These are phyloP conservation scores for Cepaea nemoralis DNA, from an alignment of 1,140 invertebrate genomes.

Conservation along the genomic window DNA sequence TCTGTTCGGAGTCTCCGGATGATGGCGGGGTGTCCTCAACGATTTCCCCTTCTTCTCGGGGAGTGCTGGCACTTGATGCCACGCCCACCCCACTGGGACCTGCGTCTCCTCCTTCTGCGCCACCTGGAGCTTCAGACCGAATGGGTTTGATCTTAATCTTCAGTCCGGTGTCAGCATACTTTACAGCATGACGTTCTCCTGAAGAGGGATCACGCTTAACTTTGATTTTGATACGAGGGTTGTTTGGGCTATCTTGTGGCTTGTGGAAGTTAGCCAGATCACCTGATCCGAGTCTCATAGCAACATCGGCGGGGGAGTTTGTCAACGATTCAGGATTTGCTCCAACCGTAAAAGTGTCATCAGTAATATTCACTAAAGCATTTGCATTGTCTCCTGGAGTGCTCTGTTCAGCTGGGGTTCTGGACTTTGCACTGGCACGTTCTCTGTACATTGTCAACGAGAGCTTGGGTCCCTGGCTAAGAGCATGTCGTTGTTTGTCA, in stretches of 20 bases:
- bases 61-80: slow-evolving; percentile 22
- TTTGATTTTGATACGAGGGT: slow-evolving; percentile 33
- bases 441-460: slow-evolving; percentile 33
- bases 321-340: background rate
- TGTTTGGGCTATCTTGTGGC: slow-evolving; percentile 32
- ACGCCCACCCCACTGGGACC: background rate
- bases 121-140: background rate
- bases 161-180: slow-evolving; percentile 25
- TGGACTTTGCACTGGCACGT: slow-evolving; percentile 15
- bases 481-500: background rate
- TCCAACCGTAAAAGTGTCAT: background rate
- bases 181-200: slow-evolving; percentile 26
- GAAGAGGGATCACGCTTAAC: slow-evolving; percentile 23
- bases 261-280: background rate
- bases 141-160: slow-evolving; percentile 38
- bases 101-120: background rate
- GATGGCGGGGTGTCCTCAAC: slow-evolving; percentile 13
- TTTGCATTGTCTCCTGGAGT: background rate
- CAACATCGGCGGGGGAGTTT: background rate
- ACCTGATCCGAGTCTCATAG: background rate
- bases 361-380: background rate
- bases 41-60: slow-evolving; percentile 32
- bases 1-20: background rate
- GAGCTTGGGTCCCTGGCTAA: background rate
- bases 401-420: background rate